A percentile compares a stretch with the other conserved stretches of the same genome.
Conservation (phyloP, 2,797 vertebrate species). For the Myotis daubentonii region DNA sequence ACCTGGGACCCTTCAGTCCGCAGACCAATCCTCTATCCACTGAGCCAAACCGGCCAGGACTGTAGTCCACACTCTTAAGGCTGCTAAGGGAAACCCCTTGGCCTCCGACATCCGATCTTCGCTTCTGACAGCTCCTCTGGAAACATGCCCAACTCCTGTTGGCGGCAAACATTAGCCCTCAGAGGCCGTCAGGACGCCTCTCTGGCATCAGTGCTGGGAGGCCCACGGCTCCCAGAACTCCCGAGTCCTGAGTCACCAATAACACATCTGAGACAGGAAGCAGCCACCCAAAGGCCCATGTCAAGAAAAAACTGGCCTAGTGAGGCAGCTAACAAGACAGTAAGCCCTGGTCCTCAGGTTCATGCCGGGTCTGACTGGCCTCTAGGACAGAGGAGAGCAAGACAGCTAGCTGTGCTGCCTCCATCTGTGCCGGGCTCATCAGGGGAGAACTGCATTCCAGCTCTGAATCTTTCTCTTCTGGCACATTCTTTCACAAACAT, state of each 20-base stretch:
- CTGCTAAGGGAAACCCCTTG: background rate
- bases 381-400: background rate
- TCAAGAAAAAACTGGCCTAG: background rate
- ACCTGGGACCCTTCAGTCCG: too few species aligned
- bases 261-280: background rate
- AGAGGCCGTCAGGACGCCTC: background rate
- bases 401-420: background rate
- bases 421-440: background rate
- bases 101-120: background rate
- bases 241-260: background rate
- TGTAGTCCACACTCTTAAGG: background rate
- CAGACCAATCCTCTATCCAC: too few species aligned
- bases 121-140: background rate
- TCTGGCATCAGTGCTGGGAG: accelerated
- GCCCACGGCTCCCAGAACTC: background rate
- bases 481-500: background rate
- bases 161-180: background rate
- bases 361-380: background rate
- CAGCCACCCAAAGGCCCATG: background rate
- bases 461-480: background rate
- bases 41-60: too few species aligned
- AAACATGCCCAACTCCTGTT: background rate
- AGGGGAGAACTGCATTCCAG: background rate
- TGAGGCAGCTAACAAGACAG: background rate
- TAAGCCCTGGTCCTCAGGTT: background rate